A percentile compares a stretch with the other conserved stretches of the same genome.
Evolutionary conservation across 1,140 invertebrate species (phyloP).

Genomic region (Procambarus virginalis): DNA sequence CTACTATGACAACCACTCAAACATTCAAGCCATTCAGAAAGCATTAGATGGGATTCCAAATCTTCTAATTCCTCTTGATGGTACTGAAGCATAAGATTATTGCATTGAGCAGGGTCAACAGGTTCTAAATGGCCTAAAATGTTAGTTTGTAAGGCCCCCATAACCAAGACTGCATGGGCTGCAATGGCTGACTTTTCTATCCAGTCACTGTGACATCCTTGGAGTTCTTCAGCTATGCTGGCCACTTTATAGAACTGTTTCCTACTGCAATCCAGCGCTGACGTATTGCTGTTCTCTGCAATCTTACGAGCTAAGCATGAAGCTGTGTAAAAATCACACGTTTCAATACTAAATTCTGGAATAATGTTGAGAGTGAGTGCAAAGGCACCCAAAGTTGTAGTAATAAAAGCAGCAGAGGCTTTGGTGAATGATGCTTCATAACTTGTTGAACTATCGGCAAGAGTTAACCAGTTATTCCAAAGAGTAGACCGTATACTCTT

Average conservation of each 20-base stretch:
- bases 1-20: constrained; percentile 47
- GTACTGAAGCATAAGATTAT: constrained; percentile 81
- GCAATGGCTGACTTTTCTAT: constrained; percentile 32
- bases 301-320: constrained; percentile 20
- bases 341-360: constrained; percentile 8
- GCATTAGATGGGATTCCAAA: constrained; percentile 49
- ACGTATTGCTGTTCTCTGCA: neutral
- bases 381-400: constrained; percentile 13
- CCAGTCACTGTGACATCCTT: constrained; percentile 23
- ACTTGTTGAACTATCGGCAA: constrained; percentile 58
- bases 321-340: constrained; percentile 18
- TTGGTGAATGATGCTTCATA: constrained; percentile 60
- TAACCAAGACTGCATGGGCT: constrained; percentile 71
- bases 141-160: constrained; percentile 74
- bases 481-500: constrained; percentile 74
- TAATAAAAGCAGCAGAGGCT: constrained; percentile 37
- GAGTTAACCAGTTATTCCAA: constrained; percentile 75
- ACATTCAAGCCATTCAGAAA: constrained; percentile 57
- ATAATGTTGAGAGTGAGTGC: constrained; percentile 10
- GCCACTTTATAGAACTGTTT: constrained; percentile 22
- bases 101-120: constrained; percentile 85
- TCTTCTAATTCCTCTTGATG: constrained; percentile 79
- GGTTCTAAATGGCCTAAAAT: constrained; percentile 75
- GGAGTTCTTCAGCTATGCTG: constrained; percentile 7
- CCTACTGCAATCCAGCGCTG: neutral